phyloP scores from a whole-genome alignment of 1,140 invertebrate genomes.

The Samia ricini region DNA sequence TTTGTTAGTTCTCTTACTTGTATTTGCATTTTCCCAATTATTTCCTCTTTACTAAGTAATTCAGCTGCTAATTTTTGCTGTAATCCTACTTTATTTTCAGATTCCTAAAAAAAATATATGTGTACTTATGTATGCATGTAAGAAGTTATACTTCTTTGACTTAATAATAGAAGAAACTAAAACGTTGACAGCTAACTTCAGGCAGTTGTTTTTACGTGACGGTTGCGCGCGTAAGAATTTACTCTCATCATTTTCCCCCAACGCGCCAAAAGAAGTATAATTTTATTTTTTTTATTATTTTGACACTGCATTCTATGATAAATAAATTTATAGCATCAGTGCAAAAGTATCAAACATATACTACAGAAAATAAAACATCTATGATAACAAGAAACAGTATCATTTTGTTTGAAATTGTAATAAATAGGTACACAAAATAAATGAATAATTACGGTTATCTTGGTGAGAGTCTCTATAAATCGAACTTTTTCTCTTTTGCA shows the following conservation, averaged over 20 bases:
- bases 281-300: no score
- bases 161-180: no score
- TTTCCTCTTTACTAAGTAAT: constrained; percentile 63
- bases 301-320: no score
- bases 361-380: constrained; percentile 45
- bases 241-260: no score
- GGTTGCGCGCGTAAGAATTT: background rate
- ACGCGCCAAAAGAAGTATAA: no score
- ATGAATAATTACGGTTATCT: constrained; percentile 57
- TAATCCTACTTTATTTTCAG: constrained; percentile 61
- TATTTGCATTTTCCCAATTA: constrained; percentile 61
- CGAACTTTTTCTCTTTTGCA: constrained; percentile 64
- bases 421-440: background rate
- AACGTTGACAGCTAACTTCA: constrained; percentile 7
- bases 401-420: background rate
- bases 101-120: constrained; percentile 46
- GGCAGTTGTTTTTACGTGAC: no score
- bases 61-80: constrained; percentile 67
- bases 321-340: no score
- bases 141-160: no score
- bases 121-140: no score
- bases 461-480: constrained; percentile 64
- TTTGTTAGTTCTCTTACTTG: constrained; percentile 64
- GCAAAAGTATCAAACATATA: constrained; percentile 46
- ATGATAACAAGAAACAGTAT: constrained; percentile 7